Evolutionary conservation across 2,888 invertebrate genomes (phyloP).

Genomic region (Flexamia atlantica): DNA sequence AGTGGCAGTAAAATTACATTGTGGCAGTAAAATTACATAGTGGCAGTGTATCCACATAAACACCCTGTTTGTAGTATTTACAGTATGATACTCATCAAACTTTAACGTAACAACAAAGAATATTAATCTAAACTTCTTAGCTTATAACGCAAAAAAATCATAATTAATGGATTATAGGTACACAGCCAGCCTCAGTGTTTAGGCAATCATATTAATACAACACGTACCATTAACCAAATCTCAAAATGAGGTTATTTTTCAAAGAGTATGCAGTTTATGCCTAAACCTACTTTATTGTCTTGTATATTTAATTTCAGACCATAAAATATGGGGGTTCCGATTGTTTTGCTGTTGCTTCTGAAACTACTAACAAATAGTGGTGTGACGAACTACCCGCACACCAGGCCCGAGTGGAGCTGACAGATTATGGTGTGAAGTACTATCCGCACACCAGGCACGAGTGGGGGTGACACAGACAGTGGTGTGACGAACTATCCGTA

Average conservation of each 20-base stretch:
- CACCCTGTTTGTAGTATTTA: constrained; percentile 30
- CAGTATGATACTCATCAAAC: background rate
- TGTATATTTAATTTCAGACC: background rate
- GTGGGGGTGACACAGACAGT: too few species aligned
- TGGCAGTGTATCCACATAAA: constrained; percentile 17
- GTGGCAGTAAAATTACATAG: background rate
- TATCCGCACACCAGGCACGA: too few species aligned
- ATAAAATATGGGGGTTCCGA: background rate
- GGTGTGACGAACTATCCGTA: too few species aligned
- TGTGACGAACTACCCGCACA: too few species aligned
- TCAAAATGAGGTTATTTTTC: constrained; percentile 20
- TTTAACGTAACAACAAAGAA: background rate
- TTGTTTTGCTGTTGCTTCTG: too few species aligned
- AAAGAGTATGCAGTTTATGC: background rate
- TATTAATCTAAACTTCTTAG: background rate
- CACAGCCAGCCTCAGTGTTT: background rate
- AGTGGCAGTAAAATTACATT: too few species aligned
- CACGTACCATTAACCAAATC: background rate
- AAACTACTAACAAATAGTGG: too few species aligned
- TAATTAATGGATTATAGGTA: background rate
- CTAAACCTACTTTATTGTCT: constrained; percentile 23
- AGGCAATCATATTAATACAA: background rate
- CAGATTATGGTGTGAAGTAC: too few species aligned
- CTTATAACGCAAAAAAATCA: background rate
- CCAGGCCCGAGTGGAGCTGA: too few species aligned